Conservation (phyloP, 2,797 vertebrate genomes). For the Sebastes minor region DNA sequence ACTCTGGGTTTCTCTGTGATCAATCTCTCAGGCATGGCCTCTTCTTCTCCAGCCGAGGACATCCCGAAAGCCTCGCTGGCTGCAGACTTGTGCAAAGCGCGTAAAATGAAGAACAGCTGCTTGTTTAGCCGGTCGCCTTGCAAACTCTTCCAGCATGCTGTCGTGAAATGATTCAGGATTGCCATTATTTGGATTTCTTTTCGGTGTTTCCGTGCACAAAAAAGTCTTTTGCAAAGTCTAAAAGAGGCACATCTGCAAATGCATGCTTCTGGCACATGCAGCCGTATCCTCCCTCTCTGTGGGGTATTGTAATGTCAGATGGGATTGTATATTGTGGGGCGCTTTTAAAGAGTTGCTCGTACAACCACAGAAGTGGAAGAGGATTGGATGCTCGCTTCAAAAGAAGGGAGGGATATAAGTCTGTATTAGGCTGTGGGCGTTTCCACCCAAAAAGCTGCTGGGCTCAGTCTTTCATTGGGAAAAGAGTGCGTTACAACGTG, state of each 20-base stretch:
- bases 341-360: constrained; percentile 54
- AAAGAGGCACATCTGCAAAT: not conserved
- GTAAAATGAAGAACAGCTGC: constrained; percentile 51
- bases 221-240: not conserved
- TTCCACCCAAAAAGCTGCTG: constrained; percentile 22
- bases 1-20: constrained; percentile 41
- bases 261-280: constrained; percentile 28
- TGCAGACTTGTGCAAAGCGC: constrained; percentile 70
- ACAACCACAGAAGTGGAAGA: constrained; percentile 34
- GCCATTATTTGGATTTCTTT: constrained; percentile 74
- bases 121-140: constrained; percentile 39
- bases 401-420: constrained; percentile 54
- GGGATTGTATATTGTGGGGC: constrained; percentile 7
- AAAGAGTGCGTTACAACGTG: constrained; percentile 52
- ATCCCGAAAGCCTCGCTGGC: constrained; percentile 68
- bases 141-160: constrained; percentile 47
- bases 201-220: not conserved
- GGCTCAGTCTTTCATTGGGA: constrained; percentile 17
- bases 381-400: constrained; percentile 62
- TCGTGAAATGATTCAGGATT: constrained; percentile 66
- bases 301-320: not conserved
- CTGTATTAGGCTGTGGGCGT: constrained; percentile 63
- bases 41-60: constrained; percentile 49
- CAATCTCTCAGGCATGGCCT: constrained; percentile 36
- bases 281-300: not conserved